These are phyloP conservation scores for Chelonoidis abingdonii DNA, from an alignment of 2,113 vertebrate species.

Conservation along the genomic window DNA sequence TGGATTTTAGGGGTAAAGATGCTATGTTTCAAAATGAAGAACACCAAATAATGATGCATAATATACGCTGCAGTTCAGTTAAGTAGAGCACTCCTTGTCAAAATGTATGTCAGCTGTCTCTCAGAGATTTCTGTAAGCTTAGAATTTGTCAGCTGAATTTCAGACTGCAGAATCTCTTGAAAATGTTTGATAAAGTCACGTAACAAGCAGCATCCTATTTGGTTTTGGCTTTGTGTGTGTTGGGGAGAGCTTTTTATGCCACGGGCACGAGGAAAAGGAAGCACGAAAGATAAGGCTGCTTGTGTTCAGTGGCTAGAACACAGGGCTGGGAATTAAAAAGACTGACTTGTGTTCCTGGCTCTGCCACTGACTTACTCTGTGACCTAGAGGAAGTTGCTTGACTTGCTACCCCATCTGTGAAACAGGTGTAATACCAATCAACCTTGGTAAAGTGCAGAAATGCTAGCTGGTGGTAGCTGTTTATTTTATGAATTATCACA, in stretches of 20 bases:
- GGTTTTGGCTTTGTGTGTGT: background rate
- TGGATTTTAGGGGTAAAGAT: background rate
- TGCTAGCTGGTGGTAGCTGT: background rate
- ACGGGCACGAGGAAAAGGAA: background rate
- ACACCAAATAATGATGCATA: background rate
- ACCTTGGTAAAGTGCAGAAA: too few relatives aligned
- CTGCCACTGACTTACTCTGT: background rate
- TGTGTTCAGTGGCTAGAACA: background rate
- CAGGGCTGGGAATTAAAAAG: too few relatives aligned
- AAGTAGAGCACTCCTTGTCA: slow-evolving; percentile 18
- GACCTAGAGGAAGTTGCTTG: background rate
- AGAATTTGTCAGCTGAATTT: background rate
- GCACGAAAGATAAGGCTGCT: background rate
- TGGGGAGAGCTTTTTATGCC: background rate
- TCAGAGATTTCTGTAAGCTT: background rate
- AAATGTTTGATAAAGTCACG: background rate
- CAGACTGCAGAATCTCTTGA: background rate
- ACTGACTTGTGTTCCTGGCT: background rate
- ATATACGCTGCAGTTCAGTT: background rate
- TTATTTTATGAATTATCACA: background rate
- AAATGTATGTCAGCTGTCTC: slow-evolving; percentile 8
- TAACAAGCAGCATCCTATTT: background rate
- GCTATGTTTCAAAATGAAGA: background rate
- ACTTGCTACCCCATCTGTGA: background rate
- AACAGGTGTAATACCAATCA: background rate